Evolutionary conservation across 2,797 vertebrate genomes (phyloP), one percentile per base, ranked within the genome.

Genomic region (Xiphophorus birchmanni): DNA sequence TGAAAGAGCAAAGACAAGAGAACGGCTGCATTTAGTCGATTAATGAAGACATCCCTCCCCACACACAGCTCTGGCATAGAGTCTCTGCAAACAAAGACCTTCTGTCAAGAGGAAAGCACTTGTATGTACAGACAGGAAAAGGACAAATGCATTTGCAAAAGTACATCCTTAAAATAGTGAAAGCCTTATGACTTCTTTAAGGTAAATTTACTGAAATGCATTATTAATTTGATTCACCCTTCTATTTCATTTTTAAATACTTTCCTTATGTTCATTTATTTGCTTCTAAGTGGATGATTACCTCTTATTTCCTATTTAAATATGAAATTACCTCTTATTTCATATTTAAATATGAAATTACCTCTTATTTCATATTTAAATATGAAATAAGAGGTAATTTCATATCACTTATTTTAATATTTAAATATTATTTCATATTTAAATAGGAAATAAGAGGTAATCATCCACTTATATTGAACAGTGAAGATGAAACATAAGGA

Each of bases 1-100:
- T 89, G 58, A 82, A 78, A 79, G 54, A 80, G 84, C 52, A 89
- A 80, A 92, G 77, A 88, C 88, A 84, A 82, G 52, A 58, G 52
- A 77, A 71, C 71, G 78, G 89, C 89, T 87, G 89, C 89, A 92
- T 90, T 90, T 79, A 76, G 80, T 78, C 72, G 71, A 82, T 86
- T 93, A 91, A 92, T 84, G 83, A 86, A 86, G 84, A 89, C 90
- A 93, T 93, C 91, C 89, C 89, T 47, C 82, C 90, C 84, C 82
- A 80, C 83, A 80, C 82, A 85, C 75, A 81, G 83, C 73, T 48
- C 80, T 26, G 37, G 77, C 82, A 78, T 82, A 74, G 37, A 75
- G 21, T 52, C 54, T 52, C 74, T 4, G 21, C 58, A 77, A 83
- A 91, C 90, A 92, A 86, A 88, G 85, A 79, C 80, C 81, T 85